These are phyloP conservation scores for Hemicentrotus pulcherrimus DNA, from an alignment of 35 echinoderm and acorn worm species.

Conservation along the genomic window DNA sequence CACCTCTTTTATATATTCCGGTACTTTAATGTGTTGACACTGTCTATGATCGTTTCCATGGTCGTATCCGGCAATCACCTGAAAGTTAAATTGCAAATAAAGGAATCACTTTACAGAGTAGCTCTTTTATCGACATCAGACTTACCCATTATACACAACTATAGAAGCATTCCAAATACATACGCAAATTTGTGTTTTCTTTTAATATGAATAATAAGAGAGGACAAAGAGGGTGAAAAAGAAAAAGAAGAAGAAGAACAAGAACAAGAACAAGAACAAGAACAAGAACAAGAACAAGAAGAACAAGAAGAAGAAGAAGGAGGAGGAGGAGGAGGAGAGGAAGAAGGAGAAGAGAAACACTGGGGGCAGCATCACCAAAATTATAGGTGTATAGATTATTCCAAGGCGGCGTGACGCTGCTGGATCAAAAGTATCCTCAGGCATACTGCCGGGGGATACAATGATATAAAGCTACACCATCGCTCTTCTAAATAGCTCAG, in stretches of 20 bases:
- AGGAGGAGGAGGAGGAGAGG: too few relatives aligned
- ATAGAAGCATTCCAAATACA: not conserved
- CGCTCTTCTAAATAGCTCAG: too few relatives aligned
- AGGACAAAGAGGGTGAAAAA: not conserved
- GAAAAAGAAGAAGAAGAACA: not conserved
- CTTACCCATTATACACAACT: not conserved
- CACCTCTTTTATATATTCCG: conserved; percentile 63
- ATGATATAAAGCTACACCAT: too few relatives aligned
- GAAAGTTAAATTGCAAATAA: not conserved
- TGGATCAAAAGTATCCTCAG: too few relatives aligned
- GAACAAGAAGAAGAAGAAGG: not conserved
- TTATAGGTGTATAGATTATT: too few relatives aligned
- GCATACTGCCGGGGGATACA: too few relatives aligned
- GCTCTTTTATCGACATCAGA: not conserved
- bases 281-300: not conserved
- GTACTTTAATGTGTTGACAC: conserved; percentile 45
- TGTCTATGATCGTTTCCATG: conserved; percentile 67
- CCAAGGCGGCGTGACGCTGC: too few relatives aligned
- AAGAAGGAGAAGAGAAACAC: too few relatives aligned
- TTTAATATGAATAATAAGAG: not conserved
- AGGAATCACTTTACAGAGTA: not conserved
- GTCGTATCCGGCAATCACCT: conserved; percentile 77
- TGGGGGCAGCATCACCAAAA: not conserved
- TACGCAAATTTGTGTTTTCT: not conserved
- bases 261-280: not conserved